Base-by-base conservation (phyloP, 2,797 vertebrate species). In the Brotula barbata region DNA sequence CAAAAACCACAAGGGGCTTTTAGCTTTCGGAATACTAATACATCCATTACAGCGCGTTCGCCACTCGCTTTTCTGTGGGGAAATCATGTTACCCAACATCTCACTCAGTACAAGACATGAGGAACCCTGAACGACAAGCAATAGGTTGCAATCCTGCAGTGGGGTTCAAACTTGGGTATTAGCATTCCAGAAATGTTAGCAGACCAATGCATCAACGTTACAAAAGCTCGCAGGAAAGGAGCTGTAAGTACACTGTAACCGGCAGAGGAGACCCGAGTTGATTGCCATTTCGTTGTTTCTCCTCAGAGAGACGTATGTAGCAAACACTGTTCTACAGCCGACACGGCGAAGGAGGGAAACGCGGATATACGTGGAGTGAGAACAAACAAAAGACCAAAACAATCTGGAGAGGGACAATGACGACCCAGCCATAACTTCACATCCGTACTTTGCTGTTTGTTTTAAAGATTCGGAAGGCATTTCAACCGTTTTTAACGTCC, bases 271-370 rank as follows among this genome's bases (percentile, higher is more conserved):
- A 63, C 64, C 69, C 42, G 52, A 70, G 58, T 63, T 58, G 75
- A 85, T 77, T 74, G 49, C 61, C 62, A 56, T 73, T 39, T 75
- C 47, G 57, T 56, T 70, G 46, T 64, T 43, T 67, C 58, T 81
- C 41, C 51, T 84, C 62, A 25, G 64, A 77, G 62, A 61, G 78
- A 64, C 93, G 77, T 91, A 93, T 93, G 94, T 95, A 94, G 94
- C 92, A 93, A 93, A 94, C 91, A 89, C 83, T 91, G 91, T 89
- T 91, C 80, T 89, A 89, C 89, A 89, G 90, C 87, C 80, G 75
- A 89, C 91, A 88, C 92, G 89, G 86, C 85, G 86, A 84, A 45
- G 87, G 90, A 81, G 47, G 1, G 20, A 70, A 58, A 89, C 91
- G 90, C 90, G 93, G 89, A 89, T 92, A 81, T 64, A 86, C 66